Conservation (phyloP, 2,888 invertebrate species). For the Archips xylosteana region DNA sequence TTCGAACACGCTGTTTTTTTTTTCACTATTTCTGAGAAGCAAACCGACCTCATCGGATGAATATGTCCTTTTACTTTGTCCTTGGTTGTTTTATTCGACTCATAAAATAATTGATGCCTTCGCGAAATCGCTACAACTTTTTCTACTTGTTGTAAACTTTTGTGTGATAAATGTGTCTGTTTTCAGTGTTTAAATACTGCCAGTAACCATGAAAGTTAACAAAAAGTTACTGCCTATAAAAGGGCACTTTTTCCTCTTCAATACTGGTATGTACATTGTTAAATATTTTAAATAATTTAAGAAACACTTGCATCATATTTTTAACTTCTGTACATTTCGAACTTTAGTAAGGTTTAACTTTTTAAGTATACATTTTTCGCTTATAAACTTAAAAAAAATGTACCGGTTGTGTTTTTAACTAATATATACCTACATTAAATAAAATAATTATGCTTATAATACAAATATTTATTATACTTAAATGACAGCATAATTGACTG, state of each 20-base stretch:
- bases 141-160: slow-evolving; percentile 10
- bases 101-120: not conserved
- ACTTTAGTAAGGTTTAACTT: too few species aligned
- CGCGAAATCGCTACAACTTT: not conserved
- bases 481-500: too few species aligned
- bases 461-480: too few species aligned
- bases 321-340: too few species aligned
- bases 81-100: slow-evolving; percentile 15
- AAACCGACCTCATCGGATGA: not conserved
- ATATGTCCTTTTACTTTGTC: slow-evolving; percentile 22
- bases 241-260: slow-evolving; percentile 94
- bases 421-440: too few species aligned
- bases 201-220: slow-evolving; percentile 85
- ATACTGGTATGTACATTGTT: slow-evolving; percentile 89
- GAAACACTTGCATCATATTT: too few species aligned
- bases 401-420: too few species aligned
- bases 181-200: slow-evolving; percentile 50
- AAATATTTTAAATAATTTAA: not conserved
- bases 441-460: too few species aligned
- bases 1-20: not conserved
- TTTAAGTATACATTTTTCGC: too few species aligned
- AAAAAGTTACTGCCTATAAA: slow-evolving; percentile 93
- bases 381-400: too few species aligned
- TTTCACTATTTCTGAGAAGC: not conserved
- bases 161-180: slow-evolving; percentile 10